phyloP scores from a whole-genome alignment of 2,888 invertebrate species.

The Rhodophaea formosa region DNA sequence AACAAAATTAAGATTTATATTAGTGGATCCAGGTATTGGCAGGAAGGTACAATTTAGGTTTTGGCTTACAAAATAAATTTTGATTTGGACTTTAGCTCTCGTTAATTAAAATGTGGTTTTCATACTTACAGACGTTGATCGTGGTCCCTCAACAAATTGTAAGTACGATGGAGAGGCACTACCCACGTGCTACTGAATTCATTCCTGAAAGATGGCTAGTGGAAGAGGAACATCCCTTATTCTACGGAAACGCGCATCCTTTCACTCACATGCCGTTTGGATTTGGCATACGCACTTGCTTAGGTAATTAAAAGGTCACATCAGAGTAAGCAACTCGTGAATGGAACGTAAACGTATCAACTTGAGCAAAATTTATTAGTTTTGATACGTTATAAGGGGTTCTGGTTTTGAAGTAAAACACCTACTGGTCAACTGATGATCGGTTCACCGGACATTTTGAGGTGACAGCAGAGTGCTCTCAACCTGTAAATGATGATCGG shows the following conservation, averaged over 20 bases:
- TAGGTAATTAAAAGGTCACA: constrained; percentile 63
- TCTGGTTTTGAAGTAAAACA: no score
- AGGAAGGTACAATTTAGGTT: no score
- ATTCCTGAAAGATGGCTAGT: constrained; percentile 88
- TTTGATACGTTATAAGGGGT: no score
- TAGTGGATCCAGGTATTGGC: no score
- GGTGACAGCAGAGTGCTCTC: no score
- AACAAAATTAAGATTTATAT: no score
- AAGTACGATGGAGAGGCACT: constrained; percentile 83
- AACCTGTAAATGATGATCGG: no score
- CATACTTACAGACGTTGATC: constrained; percentile 40
- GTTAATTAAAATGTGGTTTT: not conserved
- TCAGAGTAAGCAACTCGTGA: not conserved
- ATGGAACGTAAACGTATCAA: no score
- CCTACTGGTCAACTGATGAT: no score
- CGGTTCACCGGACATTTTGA: no score
- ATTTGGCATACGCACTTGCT: constrained; percentile 84
- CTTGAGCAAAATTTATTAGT: no score
- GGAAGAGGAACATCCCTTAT: constrained; percentile 52
- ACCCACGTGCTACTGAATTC: constrained; percentile 81
- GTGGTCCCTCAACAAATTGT: constrained; percentile 80
- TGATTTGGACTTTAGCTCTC: not conserved
- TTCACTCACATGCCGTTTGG: constrained; percentile 85
- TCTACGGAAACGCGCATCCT: constrained; percentile 77
- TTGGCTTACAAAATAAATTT: no score